Base-by-base conservation (phyloP, 2,113 vertebrate genomes). In the Grammomys dolichurus region DNA sequence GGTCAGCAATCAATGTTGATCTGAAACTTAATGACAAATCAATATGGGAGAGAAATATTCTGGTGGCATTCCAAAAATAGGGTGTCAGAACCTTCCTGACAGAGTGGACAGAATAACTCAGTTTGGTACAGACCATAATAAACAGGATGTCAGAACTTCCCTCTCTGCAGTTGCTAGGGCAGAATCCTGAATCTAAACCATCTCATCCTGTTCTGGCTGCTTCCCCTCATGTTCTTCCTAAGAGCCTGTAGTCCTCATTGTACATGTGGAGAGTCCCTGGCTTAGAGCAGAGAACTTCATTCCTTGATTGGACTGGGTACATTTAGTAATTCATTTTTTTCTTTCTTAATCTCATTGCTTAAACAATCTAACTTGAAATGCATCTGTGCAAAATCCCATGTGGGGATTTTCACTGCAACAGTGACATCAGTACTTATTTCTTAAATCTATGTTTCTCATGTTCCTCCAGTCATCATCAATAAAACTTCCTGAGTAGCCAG, bases 41-140 rank as follows among this genome's bases (percentile, higher is more conserved):
- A 65, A 95, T 90, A 90, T 46, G 24, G 58, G 11, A 88, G 91
- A 87, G 70, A 67, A 72, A 36, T n/a, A 36, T 7, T n/a, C 81
- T 43, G 31, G n/a, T 84, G 33, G 14, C 43, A 93, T 86, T 94
- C 67, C 40, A 60, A 56, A 36, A 12, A 77, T 20, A 36, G n/a
- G 12, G 73, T 26, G 56, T 36, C 43, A 81, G 3, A 90, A 33
- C 17, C 46, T 51, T 54, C 33, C 28, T 96, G 11, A 16, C 20
- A 54, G 48, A 51, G 76, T 51, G 5, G 16, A 60, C 33, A 87
- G 76, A 90, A 28, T 46, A 26, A 48, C 26, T 80, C 17, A 22
- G 20, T 10, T 31, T n/a, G 20, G 56, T 26, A 70, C 5, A 16
- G 26, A 51, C 60, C 60, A n/a, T 60, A 26, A 69, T 51, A 54